A percentile compares a stretch with the other conserved stretches of the same genome.
Evolutionary conservation across 2,888 invertebrate species (phyloP).

Genomic region (Petrolisthes cinctipes): DNA sequence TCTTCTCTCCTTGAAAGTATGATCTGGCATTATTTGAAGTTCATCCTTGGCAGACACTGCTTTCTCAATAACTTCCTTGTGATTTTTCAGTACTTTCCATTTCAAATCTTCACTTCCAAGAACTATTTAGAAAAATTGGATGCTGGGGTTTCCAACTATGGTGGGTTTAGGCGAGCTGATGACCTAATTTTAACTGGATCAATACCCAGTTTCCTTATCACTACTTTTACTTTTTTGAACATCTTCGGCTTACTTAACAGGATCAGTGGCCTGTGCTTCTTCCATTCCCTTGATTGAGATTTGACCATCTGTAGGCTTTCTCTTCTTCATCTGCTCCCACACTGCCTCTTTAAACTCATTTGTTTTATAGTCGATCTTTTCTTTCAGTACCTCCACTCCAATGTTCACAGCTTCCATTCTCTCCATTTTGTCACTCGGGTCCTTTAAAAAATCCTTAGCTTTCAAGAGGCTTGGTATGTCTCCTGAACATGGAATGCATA

Average conservation of each 20-base stretch:
- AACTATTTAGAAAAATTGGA: not conserved
- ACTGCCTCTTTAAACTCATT: not conserved
- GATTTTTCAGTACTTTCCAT: too few relatives aligned
- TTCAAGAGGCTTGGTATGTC: not conserved
- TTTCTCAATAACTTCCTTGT: too few relatives aligned
- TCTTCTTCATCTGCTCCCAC: not conserved
- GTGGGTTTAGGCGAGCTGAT: too few relatives aligned
- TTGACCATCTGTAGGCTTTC: not conserved
- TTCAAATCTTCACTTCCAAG: too few relatives aligned
- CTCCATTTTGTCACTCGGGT: not conserved
- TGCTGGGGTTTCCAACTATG: too few relatives aligned
- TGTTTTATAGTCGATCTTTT: not conserved
- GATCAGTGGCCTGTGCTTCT: not conserved
- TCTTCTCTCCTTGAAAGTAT: conserved; percentile 7
- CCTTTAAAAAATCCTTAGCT: not conserved
- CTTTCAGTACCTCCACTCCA: not conserved
- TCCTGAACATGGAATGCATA: not conserved
- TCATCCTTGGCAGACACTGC: too few relatives aligned
- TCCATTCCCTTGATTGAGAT: not conserved
- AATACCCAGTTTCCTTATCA: too few relatives aligned
- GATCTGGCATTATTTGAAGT: not conserved
- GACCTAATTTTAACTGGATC: too few relatives aligned
- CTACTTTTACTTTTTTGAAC: too few relatives aligned
- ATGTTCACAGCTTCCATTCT: not conserved
- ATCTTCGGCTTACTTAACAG: too few relatives aligned